Percentiles rank a stretch among this genome's conserved stretches.
phyloP scores from a whole-genome alignment of 2,113 vertebrate genomes.

The Chloebia gouldiae region DNA sequence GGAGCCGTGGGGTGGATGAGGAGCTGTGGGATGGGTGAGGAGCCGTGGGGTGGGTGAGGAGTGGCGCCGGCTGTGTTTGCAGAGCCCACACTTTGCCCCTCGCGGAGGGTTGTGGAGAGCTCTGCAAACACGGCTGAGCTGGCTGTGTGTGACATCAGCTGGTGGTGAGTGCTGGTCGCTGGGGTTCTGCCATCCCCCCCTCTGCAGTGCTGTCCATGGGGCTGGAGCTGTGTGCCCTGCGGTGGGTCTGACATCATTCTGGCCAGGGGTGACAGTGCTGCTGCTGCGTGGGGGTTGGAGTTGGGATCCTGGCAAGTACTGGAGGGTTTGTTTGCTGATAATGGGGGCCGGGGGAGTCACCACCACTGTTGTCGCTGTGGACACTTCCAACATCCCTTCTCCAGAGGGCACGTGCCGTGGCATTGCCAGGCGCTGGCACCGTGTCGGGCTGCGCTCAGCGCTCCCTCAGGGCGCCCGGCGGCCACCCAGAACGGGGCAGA shows the following conservation, averaged over 20 bases:
- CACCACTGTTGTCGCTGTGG: fast-evolving
- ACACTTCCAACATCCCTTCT: fast-evolving
- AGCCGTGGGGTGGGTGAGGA: not conserved
- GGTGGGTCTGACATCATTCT: fast-evolving
- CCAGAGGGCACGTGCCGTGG: not conserved
- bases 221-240: not conserved
- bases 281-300: fast-evolving
- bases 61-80: slow-evolving; percentile 64
- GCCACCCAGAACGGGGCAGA: fast-evolving
- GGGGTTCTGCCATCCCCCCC: not conserved
- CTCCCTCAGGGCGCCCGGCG: fast-evolving
- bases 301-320: not conserved
- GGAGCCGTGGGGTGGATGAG: not conserved
- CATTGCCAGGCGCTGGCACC: not conserved
- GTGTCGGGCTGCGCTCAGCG: fast-evolving
- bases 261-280: not conserved
- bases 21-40: not conserved
- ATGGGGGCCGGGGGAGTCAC: fast-evolving
- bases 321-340: not conserved
- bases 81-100: slow-evolving; percentile 35
- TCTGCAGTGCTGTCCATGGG: fast-evolving
- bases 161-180: not conserved
- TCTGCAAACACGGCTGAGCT: not conserved
- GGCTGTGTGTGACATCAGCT: not conserved
- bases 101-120: not conserved